A percentile compares a stretch with the other conserved stretches of the same genome.
These are phyloP conservation scores for Catharus bicknelli DNA, from an alignment of 2,113 vertebrate genomes.

Conservation along the genomic window DNA sequence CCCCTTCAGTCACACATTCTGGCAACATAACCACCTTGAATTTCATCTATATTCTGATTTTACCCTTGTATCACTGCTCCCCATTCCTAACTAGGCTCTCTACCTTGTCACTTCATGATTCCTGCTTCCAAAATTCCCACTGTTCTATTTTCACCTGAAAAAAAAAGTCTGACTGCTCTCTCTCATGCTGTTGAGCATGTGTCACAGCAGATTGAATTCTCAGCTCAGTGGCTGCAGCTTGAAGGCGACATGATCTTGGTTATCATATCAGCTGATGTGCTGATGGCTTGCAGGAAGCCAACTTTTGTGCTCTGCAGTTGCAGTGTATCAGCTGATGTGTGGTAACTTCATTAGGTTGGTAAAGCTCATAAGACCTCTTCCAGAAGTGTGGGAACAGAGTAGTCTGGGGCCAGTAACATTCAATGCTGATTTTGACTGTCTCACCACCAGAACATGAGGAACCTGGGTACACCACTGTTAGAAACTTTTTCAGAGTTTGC, in stretches of 20 bases:
- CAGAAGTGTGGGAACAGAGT: not conserved
- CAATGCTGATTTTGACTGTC: not conserved
- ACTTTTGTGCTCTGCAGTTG: not conserved
- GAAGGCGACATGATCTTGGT: not conserved
- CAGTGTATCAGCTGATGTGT: slow-evolving; percentile 26
- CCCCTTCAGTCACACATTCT: not conserved
- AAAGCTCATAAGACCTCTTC: not conserved
- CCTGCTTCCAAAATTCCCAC: not conserved
- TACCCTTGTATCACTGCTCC: not conserved
- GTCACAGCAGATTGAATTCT: not conserved
- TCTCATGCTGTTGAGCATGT: not conserved
- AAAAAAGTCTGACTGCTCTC: not conserved
- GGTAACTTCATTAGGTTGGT: not conserved
- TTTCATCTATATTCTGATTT: not conserved
- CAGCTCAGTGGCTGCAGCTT: not conserved
- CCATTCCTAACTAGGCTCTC: not conserved
- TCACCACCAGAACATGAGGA: not conserved
- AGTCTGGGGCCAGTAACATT: not conserved
- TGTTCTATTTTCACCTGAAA: not conserved
- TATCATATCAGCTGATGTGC: not conserved
- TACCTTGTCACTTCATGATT: fast-evolving
- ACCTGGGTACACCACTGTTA: not conserved
- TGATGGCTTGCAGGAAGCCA: not conserved
- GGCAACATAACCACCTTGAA: not conserved
- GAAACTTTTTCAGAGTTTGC: not conserved